Percentiles rank a stretch among this genome's conserved stretches.
Evolutionary conservation across 1,140 invertebrate genomes (phyloP).

Genomic region (Scaptomyza pallida): DNA sequence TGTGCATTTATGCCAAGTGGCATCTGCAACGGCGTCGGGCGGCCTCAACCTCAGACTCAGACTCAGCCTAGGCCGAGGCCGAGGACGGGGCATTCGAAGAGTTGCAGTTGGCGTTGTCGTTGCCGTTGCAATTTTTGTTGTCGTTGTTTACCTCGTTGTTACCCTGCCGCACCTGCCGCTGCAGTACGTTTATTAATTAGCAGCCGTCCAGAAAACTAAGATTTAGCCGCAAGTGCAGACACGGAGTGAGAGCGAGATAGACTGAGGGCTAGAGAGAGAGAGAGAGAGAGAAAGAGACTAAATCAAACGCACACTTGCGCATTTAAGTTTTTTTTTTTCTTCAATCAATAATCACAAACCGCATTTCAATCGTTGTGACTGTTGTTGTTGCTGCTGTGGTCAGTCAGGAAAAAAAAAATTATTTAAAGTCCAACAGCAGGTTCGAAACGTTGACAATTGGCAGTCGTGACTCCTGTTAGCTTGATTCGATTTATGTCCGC

Average conservation of each 20-base stretch:
- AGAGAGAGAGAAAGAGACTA: conserved; percentile 9
- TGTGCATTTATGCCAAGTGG: conserved; percentile 82
- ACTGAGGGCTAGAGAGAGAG: too few species aligned
- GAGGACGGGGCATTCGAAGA: background rate
- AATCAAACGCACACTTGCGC: conserved; percentile 21
- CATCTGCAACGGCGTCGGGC: conserved; percentile 66
- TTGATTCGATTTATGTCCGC: conserved; percentile 14
- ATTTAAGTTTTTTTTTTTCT: conserved; percentile 63
- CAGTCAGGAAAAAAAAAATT: conserved; percentile 71
- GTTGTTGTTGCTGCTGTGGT: conserved; percentile 25
- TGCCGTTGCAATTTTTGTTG: conserved; percentile 35
- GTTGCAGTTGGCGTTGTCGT: conserved; percentile 19
- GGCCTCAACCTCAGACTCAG: conserved; percentile 17
- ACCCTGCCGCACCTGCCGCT: conserved; percentile 28
- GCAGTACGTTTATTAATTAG: conserved; percentile 77
- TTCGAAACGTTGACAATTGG: conserved; percentile 30
- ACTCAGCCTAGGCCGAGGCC: conserved; percentile 3
- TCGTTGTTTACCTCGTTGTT: conserved; percentile 26
- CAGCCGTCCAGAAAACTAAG: conserved; percentile 40
- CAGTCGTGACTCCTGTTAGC: conserved; percentile 36
- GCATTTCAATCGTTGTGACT: conserved; percentile 66
- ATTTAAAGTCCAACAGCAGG: conserved; percentile 67
- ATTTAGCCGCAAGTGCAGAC: conserved; percentile 23
- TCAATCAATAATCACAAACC: conserved; percentile 77
- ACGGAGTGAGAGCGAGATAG: too few species aligned